Conservation (phyloP, 2,113 vertebrate genomes). For the Oceanites oceanicus region DNA sequence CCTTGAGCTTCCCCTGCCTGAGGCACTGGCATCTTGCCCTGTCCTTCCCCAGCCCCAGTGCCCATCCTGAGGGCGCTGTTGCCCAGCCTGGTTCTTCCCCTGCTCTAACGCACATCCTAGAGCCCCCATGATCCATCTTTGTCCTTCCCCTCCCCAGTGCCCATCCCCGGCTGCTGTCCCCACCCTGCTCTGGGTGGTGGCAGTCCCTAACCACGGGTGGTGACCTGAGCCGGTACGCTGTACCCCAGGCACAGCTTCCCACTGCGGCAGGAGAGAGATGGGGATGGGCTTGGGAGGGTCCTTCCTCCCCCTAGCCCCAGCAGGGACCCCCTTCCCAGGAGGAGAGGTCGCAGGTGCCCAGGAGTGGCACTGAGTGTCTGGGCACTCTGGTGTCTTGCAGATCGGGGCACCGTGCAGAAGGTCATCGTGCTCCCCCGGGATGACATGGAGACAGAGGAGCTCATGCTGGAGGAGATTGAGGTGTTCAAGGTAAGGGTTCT, state of each 20-base stretch:
- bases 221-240: not conserved
- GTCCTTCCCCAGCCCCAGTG: not conserved
- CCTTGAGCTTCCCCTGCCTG: not conserved
- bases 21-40: not conserved
- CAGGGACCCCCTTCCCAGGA: not conserved
- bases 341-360: not conserved
- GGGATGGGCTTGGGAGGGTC: not conserved
- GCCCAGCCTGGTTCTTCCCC: not conserved
- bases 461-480: slow-evolving; percentile 96
- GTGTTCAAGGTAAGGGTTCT: slow-evolving; percentile 88
- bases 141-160: not conserved
- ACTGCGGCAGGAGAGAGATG: not conserved
- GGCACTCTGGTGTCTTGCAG: slow-evolving; percentile 72
- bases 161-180: not conserved
- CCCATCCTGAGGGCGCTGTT: not conserved
- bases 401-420: slow-evolving; percentile 94
- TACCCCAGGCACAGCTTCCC: not conserved
- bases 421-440: slow-evolving; percentile 96
- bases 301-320: not conserved
- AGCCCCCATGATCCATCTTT: not conserved
- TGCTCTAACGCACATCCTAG: not conserved
- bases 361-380: slow-evolving; percentile 35
- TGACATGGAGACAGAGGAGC: slow-evolving; percentile 92
- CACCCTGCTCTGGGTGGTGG: not conserved
- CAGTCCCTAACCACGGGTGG: not conserved